These are phyloP conservation scores for Hydraecia micacea DNA, from an alignment of 2,888 invertebrate species.

Conservation along the genomic window DNA sequence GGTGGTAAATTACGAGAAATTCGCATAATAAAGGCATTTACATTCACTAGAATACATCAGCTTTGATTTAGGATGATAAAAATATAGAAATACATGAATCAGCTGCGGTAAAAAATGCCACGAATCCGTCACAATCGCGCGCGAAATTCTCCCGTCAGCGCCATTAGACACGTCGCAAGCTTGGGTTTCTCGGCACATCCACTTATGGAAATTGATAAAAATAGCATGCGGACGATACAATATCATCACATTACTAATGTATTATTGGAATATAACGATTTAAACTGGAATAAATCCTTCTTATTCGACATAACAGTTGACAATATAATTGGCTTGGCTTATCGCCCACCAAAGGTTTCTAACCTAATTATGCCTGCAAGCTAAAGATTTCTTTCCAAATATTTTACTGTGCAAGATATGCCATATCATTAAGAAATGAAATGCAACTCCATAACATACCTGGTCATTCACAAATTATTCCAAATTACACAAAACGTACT, in stretches of 20 bases:
- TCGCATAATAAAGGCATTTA: constrained; percentile 69
- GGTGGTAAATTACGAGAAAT: constrained; percentile 66
- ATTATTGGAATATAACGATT: constrained; percentile 69
- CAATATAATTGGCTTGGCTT: constrained; percentile 86
- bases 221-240: constrained; percentile 80
- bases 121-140: constrained; percentile 90
- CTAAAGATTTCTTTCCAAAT: constrained; percentile 63
- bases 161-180: constrained; percentile 91
- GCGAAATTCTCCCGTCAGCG: constrained; percentile 90
- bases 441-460: constrained; percentile 79
- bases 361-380: constrained; percentile 84
- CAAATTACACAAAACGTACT: constrained; percentile 82
- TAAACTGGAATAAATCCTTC: constrained; percentile 68
- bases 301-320: constrained; percentile 76
- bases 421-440: constrained; percentile 70
- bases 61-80: constrained; percentile 71
- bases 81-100: constrained; percentile 78
- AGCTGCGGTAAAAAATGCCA: constrained; percentile 89
- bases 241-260: constrained; percentile 73
- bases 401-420: constrained; percentile 59
- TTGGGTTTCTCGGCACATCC: constrained; percentile 87
- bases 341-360: constrained; percentile 87
- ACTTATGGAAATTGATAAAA: constrained; percentile 89
- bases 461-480: constrained; percentile 88
- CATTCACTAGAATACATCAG: constrained; percentile 74